A percentile compares a stretch with the other conserved stretches of the same genome.
Conservation (phyloP, 2,888 invertebrate species). For the Drosophila parthenogenetica region DNA sequence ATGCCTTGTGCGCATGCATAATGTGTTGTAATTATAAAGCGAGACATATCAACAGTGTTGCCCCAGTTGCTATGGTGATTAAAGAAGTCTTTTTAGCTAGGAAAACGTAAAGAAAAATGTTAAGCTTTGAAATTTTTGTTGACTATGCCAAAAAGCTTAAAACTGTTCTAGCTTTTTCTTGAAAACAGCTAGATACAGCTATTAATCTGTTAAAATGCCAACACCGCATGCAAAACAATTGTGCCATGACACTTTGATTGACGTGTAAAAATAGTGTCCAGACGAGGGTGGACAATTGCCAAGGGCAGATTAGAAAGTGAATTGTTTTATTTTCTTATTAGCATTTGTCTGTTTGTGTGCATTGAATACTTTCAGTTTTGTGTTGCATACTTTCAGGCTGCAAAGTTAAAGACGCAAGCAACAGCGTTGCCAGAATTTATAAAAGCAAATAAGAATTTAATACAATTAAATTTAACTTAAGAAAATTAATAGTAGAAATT, state of each 20-base stretch:
- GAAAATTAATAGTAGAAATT: too few species aligned
- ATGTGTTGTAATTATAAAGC: conserved; percentile 35
- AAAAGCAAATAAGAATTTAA: too few species aligned
- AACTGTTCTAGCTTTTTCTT: too few species aligned
- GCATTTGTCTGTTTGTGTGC: neutral
- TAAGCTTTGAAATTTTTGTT: too few species aligned
- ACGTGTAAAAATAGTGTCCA: conserved; percentile 5
- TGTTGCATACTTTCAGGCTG: conserved; percentile 20
- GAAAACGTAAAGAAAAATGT: too few species aligned
- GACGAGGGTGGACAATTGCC: neutral
- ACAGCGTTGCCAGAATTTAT: neutral
- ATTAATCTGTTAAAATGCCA: too few species aligned
- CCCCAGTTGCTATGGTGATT: too few species aligned
- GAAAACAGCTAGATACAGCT: too few species aligned
- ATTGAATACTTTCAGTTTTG: neutral
- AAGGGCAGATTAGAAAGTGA: too few species aligned
- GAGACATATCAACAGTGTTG: conserved; percentile 6
- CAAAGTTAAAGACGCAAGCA: neutral
- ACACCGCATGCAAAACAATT: conserved; percentile 26
- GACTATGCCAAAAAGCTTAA: too few species aligned
- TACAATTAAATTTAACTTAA: too few species aligned
- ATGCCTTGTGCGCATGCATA: conserved; percentile 45
- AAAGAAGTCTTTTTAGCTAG: too few species aligned
- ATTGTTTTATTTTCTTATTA: neutral
- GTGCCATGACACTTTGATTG: conserved; percentile 24